Evolutionary conservation across 2,113 vertebrate species (phyloP), one percentile per base, ranked within the genome.

Genomic region (Aptenodytes patagonicus): DNA sequence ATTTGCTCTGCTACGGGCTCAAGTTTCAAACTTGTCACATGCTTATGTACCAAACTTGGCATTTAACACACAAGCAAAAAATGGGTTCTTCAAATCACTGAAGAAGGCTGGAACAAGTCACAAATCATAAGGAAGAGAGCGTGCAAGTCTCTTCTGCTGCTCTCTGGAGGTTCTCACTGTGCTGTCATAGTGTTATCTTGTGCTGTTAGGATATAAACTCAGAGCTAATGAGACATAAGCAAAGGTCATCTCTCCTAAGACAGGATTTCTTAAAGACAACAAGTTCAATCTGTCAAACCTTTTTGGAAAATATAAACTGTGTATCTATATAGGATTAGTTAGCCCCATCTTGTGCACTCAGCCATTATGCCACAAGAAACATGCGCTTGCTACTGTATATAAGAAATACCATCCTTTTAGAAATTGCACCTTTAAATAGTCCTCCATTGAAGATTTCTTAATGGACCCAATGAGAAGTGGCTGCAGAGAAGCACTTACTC

Each of bases 371-470:
- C 44, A 40, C 3, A 1, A 66, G 60, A 62, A 91, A 47, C 28
- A 31, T 0, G 6, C 5, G 3, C 49, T 83, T 3, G 0, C 60
- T 81, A 54, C 61, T 21, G 42, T 17, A 32, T 24, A 6, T 26
- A 38, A 31, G 64, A 84, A 86, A 51, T 9, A 13, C 38, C 3
- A 0, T 11, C 58, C 78, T 81, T 76, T 42, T 8, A 57, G 58
- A 73, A 77, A 80, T 8, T n/a, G 62, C 42, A 51, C 44, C 54
- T 89, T 46, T 36, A 25, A 77, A 52, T 0, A 49, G 36, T 19
- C 61, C 87, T 51, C 54, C 25, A 25, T 2, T 62, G 19, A 60
- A 72, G 66, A 75, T 34, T 9, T 62, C 49, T 49, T 52, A 34
- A 75, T 16, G 55, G 51, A 20, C 31, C 28, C 69, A 24, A n/a